Evolutionary conservation across 2,113 vertebrate genomes (phyloP), one percentile per base, ranked within the genome.

Genomic region (Plecotus auritus): DNA sequence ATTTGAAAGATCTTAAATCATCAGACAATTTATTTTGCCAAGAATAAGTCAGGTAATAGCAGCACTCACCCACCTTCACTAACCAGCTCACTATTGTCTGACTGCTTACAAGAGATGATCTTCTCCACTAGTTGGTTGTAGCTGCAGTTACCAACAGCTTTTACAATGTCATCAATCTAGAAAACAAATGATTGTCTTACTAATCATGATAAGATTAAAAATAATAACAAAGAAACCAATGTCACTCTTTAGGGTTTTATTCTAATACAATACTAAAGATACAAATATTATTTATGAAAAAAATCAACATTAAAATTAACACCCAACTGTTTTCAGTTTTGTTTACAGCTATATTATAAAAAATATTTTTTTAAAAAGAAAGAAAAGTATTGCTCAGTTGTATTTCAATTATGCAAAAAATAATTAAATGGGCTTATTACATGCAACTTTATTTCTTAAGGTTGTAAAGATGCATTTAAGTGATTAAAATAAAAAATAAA

Each of bases 71-170:
- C 96, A 99, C 99, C 99, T 99, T 99, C 99, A 85, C 99, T 99
- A 97, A 99, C 99, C 97, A 99, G 98, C 97, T 99, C 99, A 82
- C 99, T 99, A 98, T 98, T 99, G 96, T 99, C 99, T 2, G 99
- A 99, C 97, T 99, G 99, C 97, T 99, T 99, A 98, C 99, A 99
- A 93, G 98, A 99, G 98, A 99, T 99, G 9, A 99, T 99, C 98
- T 99, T 99, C 98, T 99, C 99, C 85, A 99, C 99, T 95, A 99
- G 98, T 97, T 99, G 99, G 98, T 99, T 99, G 97, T 99, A 99
- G 98, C 99, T 99, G 99, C 99, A 99, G 98, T 99, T 99, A 95
- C 99, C 99, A 97, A 99, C 99, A 74, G 99, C 99, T 98, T 99
- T 99, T 94, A 99, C 99, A 97, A 99, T 99, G 98, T 99, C 99